Conservation (phyloP, 2,113 vertebrate species). For the Aix galericulata region DNA sequence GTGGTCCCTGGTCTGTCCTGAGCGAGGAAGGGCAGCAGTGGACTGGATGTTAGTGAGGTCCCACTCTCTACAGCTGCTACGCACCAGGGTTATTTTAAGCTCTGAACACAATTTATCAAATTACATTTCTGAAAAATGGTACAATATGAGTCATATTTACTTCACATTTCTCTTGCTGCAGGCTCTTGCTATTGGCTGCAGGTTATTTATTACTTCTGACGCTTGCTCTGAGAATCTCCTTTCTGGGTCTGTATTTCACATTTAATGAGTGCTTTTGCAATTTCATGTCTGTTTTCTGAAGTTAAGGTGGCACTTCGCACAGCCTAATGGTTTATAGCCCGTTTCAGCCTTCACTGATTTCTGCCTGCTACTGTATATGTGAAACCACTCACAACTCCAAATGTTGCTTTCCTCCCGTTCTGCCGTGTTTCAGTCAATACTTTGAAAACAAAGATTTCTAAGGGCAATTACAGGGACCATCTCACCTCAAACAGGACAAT, state of each 20-base stretch:
- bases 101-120: slow-evolving; percentile 37
- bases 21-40: accelerated
- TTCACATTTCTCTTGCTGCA: neutral
- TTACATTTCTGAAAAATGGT: slow-evolving; percentile 15
- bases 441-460: neutral
- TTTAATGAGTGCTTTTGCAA: slow-evolving; percentile 49
- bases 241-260: slow-evolving; percentile 30
- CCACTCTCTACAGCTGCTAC: neutral
- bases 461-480: neutral
- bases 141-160: slow-evolving; percentile 24
- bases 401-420: neutral
- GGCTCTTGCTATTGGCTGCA: neutral
- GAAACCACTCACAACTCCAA: neutral
- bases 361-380: neutral
- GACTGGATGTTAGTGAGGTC: neutral
- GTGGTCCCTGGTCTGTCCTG: neutral
- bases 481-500: neutral
- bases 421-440: neutral
- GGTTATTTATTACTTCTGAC: slow-evolving; percentile 39
- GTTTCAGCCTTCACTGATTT: neutral
- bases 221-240: slow-evolving; percentile 1
- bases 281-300: slow-evolving; percentile 50
- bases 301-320: slow-evolving; percentile 17
- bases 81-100: neutral
- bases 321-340: neutral